Base-by-base conservation (phyloP, 2,113 vertebrate genomes). In the Corythoichthys haematopterus region DNA sequence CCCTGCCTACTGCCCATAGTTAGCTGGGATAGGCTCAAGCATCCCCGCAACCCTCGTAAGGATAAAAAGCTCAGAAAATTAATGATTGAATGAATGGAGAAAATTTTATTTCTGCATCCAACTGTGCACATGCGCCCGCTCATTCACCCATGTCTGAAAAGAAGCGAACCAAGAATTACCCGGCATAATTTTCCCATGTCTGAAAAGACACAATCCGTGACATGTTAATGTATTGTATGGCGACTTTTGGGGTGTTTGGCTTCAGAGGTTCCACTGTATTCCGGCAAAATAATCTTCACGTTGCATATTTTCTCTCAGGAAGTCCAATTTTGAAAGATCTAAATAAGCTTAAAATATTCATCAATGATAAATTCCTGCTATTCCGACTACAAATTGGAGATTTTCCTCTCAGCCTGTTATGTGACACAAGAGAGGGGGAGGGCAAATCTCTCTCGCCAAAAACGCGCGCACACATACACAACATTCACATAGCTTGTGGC, bases 271-370 rank as follows among this genome's bases (percentile, higher is more conserved):
- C n/a, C 52, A 8, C 52, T 10, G 20, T 14, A 35, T 36, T 33
- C 33, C 4, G 4, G 58, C 16, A 40, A n/a, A 15, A 60, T 40
- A n/a, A 16, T 60, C 37, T 36, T n/a, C n/a, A 40, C 37, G 38
- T 60, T 40, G 36, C 15, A 60, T n/a, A 38, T 56, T 60, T 40
- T 10, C 58, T 38, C 15, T 60, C 6, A 3, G 37, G 58, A 60
- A 60, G 58, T 60, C 58, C 15, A 4, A n/a, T 60, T 60, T 60
- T 40, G 58, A 60, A 60, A 7, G 37, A 38, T 35, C 28, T 14
- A 56, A 56, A 53, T 33, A 56, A 56, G 33, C 33, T 56, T 56
- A 35, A 40, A 15, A 60, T 38, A 59, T 60, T 60, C 8, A 60
- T 60, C 15, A 40, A 60, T 60, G 37, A 40, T n/a, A 40, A 60